Evolutionary conservation across 2,888 invertebrate species (phyloP).

Genomic region (Hipparchia semele): DNA sequence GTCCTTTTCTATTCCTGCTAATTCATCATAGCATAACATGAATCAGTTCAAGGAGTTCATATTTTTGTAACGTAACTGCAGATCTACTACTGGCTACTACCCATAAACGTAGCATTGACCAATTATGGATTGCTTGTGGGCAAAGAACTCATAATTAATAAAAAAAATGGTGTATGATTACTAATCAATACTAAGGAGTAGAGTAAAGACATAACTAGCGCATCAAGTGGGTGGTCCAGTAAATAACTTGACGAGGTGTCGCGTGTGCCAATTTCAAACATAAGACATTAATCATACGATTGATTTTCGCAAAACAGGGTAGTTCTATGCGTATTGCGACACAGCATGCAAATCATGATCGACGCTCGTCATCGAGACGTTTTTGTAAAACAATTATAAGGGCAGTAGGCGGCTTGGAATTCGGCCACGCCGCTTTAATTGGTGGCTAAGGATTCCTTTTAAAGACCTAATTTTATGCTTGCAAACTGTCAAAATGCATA

Average conservation of each 20-base stretch:
- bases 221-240: slow-evolving; percentile 34
- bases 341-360: slow-evolving; percentile 63
- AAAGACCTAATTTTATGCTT: slow-evolving; percentile 1
- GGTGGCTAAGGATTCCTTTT: slow-evolving; percentile 27
- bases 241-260: slow-evolving; percentile 4
- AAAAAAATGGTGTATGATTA: slow-evolving; percentile 6
- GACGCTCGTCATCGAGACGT: slow-evolving; percentile 58
- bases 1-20: too few species aligned
- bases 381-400: slow-evolving; percentile 54
- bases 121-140: background rate
- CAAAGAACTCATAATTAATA: background rate
- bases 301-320: slow-evolving; percentile 10
- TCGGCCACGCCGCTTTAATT: slow-evolving; percentile 35
- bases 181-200: slow-evolving; percentile 13
- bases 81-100: background rate
- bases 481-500: slow-evolving; percentile 15
- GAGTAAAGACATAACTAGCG: slow-evolving; percentile 25
- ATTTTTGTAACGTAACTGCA: background rate
- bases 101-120: background rate
- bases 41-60: background rate
- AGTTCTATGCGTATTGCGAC: slow-evolving; percentile 52
- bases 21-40: background rate
- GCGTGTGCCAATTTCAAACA: slow-evolving; percentile 8
- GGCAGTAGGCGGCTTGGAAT: slow-evolving; percentile 44
- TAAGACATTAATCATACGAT: slow-evolving; percentile 12